Evolutionary conservation across 2,113 vertebrate genomes (phyloP), one percentile per base, ranked within the genome.

Genomic region (Cercopithecus mona): DNA sequence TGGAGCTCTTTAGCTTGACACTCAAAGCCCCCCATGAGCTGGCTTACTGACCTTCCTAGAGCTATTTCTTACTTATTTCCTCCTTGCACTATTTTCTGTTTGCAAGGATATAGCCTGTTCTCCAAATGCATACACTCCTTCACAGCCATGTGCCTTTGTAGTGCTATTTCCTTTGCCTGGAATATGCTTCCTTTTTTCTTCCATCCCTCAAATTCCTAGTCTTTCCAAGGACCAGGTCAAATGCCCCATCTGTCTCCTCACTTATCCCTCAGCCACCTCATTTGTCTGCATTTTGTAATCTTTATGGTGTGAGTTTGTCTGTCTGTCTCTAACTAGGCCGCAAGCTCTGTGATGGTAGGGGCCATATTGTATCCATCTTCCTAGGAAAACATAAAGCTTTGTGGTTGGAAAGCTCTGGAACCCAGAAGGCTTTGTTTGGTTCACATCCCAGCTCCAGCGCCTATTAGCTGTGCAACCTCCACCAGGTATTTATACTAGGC

Each of bases 281-380:
- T 8, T 76, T n/a, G 11, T 27, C 32, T 40, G 35, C 22, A 55
- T 17, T 0, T 32, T 20, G 27, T 32, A 30, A 16, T 59, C 25
- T 88, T 75, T 48, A 48, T 8, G 6, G 1, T 25, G 16, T 23
- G 40, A 1, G 25, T 45, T 2, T 38, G 6, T 43, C 10, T 30
- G 25, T 64, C 82, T 83, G 38, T 55, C 22, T 82, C 43, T 80
- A 57, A 8, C 8, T 20, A 78, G 64, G 70, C 23, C 9, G 3
- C 18, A 81, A 35, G 11, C 27, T 48, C 57, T 78, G 59, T 11
- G 12, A 40, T 22, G 43, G 0, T 23, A 30, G 35, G 61, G 43
- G n/a, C 8, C 1, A 0, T n/a, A 11, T 23, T 48, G 59, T 59
- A 12, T 0, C 27, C 2, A 3, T 61, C 18, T 64, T 57, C 55